Evolutionary conservation across 2,888 invertebrate genomes (phyloP), one percentile per base, ranked within the genome.

Genomic region (Tribolium freemani): DNA sequence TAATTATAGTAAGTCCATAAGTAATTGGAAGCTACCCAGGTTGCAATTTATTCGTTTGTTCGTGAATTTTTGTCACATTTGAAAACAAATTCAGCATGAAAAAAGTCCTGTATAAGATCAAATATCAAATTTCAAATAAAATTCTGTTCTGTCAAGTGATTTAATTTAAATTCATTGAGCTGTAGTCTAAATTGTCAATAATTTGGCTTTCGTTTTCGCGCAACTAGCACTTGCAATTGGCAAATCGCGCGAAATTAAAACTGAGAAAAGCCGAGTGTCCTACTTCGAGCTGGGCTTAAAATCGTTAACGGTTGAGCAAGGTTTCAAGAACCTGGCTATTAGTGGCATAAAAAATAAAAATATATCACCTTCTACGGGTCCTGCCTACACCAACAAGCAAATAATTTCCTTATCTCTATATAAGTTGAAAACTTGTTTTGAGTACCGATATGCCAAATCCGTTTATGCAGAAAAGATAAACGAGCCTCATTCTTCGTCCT

Each of bases 401-500:
- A 63, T 63, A 63, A 57, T 67, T 67, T 67, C 67, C 67, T 67
- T 67, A 67, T 67, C 67, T 56, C 57, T 67, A 57, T 67, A 67
- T 57, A 67, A 67, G 64, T 48, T 56, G n/a, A 67, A 67, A 67
- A 67, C 67, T 57, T 46, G 67, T 67, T 67, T 38, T 67, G 45
- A 54, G 38, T 46, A 57, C 45, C 67, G 67, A 67, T 57, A 67
- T 30, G 67, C 67, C 67, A 67, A 57, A 67, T 57, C 26, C 56
- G 67, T 63, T 53, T 38, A 38, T 50, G 50, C 63, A 51, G 38
- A 63, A 51, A 66, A 45, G 66, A 54, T 54, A 54, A 66, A 67
- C 67, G 11, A 48, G 56, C 26, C 45, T 48, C 56, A 67, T 67
- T 57, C 57, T 57, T 67, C 57, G 53, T 66, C 44, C 30, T 13